phyloP scores from a whole-genome alignment of 2,797 vertebrate species.

The Propithecus perrieri region DNA sequence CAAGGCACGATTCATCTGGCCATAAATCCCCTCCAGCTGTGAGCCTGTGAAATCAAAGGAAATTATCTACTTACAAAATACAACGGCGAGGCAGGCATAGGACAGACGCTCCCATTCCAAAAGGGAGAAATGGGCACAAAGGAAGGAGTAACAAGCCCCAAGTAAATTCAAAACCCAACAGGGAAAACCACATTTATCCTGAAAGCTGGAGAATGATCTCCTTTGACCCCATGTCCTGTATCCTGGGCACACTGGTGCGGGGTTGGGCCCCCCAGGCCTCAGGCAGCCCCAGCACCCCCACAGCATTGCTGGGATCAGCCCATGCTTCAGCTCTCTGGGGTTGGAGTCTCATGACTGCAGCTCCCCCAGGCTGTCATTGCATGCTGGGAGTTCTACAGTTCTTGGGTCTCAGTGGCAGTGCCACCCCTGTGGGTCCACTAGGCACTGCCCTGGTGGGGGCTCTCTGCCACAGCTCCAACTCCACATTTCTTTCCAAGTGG shows the following conservation, averaged over 20 bases:
- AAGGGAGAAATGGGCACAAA: not conserved
- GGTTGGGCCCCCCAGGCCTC: not conserved
- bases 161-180: not conserved
- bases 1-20: not conserved
- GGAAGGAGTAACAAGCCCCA: not conserved
- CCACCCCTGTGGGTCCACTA: too few species aligned
- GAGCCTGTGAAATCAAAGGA: not conserved
- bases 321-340: too few species aligned
- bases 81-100: not conserved
- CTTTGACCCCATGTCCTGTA: not conserved
- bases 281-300: not conserved
- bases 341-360: too few species aligned
- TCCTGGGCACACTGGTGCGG: not conserved
- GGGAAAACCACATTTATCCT: not conserved
- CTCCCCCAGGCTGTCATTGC: too few species aligned
- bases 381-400: too few species aligned
- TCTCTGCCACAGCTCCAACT: too few species aligned
- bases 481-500: too few species aligned
- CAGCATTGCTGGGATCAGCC: not conserved
- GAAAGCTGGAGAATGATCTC: not conserved
- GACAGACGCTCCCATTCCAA: not conserved
- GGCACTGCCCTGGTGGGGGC: too few species aligned
- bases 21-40: not conserved
- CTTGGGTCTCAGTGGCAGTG: too few species aligned
- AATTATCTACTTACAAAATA: not conserved